Percentiles rank a stretch among this genome's conserved stretches.
These are phyloP conservation scores for Trididemnum miniatum DNA, from an alignment of 23 tunicate species.

Conservation along the genomic window DNA sequence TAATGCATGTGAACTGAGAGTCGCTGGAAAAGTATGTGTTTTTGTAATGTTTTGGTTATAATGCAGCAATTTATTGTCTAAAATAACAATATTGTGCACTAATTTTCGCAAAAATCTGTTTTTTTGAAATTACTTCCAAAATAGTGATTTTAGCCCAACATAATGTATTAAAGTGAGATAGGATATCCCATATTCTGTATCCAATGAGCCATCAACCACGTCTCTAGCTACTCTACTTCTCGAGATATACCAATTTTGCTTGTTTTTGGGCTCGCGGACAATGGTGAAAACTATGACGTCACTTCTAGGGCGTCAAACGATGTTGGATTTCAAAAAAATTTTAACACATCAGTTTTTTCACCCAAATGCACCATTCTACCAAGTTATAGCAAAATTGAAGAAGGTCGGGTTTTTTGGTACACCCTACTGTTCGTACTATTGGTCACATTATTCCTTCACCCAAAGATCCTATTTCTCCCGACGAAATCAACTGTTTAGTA, in stretches of 20 bases:
- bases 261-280: background rate
- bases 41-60: background rate
- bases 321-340: constrained; percentile 11
- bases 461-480: too few relatives aligned
- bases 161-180: background rate
- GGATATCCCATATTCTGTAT: background rate
- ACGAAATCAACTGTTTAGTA: too few relatives aligned
- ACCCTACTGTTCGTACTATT: constrained; percentile 9
- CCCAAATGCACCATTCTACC: constrained; percentile 13
- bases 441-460: too few relatives aligned
- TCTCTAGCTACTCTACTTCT: constrained; percentile 9
- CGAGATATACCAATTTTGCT: constrained; percentile 1
- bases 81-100: too few relatives aligned
- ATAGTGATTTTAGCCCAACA: background rate
- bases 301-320: constrained; percentile 18
- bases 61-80: too few relatives aligned
- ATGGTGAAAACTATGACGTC: background rate
- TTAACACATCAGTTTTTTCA: constrained; percentile 14
- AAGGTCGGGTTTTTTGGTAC: constrained; percentile 1
- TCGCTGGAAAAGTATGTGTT: background rate
- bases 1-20: background rate
- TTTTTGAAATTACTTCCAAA: background rate
- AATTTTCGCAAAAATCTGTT: background rate
- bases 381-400: constrained; percentile 11
- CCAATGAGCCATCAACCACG: constrained; percentile 19